These are phyloP conservation scores for Heliconius cydno DNA, from an alignment of 2,888 invertebrate genomes.

Conservation along the genomic window DNA sequence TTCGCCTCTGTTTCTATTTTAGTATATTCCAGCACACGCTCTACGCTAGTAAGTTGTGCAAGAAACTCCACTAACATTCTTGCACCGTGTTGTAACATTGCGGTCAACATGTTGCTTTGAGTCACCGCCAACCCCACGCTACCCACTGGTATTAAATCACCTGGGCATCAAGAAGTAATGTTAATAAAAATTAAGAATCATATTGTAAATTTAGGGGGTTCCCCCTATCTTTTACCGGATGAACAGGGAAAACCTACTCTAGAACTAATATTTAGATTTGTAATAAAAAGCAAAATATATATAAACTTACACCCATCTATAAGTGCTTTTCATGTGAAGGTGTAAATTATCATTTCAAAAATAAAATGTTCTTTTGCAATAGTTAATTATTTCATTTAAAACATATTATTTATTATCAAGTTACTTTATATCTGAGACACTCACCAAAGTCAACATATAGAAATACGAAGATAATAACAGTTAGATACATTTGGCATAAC, in stretches of 20 bases:
- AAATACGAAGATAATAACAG: conserved; percentile 86
- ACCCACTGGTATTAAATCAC: conserved; percentile 75
- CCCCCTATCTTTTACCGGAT: not conserved
- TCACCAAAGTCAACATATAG: conserved; percentile 77
- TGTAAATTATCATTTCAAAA: not conserved
- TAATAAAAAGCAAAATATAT: not conserved
- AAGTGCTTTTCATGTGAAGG: not conserved
- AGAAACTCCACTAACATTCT: conserved; percentile 92
- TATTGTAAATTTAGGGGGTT: too few relatives aligned
- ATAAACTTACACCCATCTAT: not conserved
- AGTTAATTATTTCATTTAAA: not conserved
- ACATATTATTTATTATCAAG: not conserved
- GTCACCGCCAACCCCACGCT: conserved; percentile 87
- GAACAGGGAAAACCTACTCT: not conserved
- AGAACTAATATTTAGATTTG: not conserved
- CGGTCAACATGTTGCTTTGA: conserved; percentile 84
- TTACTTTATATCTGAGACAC: conserved; percentile 31
- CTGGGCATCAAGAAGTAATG: conserved; percentile 51
- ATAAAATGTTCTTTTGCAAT: not conserved
- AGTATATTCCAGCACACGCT: conserved; percentile 92
- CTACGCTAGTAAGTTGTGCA: conserved; percentile 91
- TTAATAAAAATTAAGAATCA: conserved; percentile 6
- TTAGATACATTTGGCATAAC: conserved; percentile 85
- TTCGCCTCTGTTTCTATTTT: conserved; percentile 85
- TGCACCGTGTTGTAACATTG: conserved; percentile 90